Conservation (phyloP, 2,888 invertebrate species). For the Hydrotaea cyrtoneurina region DNA sequence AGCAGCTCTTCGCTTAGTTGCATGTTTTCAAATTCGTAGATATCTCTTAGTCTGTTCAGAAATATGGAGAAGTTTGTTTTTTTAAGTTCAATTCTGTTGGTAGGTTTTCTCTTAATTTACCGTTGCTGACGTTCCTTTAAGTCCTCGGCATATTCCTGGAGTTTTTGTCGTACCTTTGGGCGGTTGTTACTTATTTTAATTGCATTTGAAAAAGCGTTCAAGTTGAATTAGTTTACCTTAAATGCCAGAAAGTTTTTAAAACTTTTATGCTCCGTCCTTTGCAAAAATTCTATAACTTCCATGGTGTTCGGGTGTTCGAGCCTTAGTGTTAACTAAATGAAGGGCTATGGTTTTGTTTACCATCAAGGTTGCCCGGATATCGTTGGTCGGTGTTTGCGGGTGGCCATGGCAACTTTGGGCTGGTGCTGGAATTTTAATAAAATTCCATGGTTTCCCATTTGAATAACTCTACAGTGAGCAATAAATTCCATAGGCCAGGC, state of each 20-base stretch:
- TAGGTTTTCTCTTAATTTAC: slow-evolving; percentile 32
- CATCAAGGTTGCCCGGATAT: slow-evolving; percentile 20
- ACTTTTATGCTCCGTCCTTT: slow-evolving; percentile 64
- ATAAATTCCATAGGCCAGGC: not conserved
- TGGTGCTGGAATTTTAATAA: not conserved
- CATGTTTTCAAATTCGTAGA: slow-evolving; percentile 63
- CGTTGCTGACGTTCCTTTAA: slow-evolving; percentile 51
- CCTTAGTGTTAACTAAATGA: not conserved
- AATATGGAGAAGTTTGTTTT: not conserved
- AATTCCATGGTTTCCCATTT: not conserved
- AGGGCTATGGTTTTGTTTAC: not conserved
- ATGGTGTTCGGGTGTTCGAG: slow-evolving; percentile 45
- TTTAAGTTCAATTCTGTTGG: no score
- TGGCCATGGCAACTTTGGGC: slow-evolving; percentile 39
- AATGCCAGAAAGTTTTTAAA: slow-evolving; percentile 64
- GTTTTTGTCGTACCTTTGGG: slow-evolving; percentile 63
- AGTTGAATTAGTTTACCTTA: slow-evolving; percentile 52
- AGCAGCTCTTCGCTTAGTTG: slow-evolving; percentile 66
- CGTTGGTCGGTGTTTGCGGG: not conserved
- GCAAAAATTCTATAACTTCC: slow-evolving; percentile 68
- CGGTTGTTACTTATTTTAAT: not conserved
- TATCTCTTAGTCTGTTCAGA: slow-evolving; percentile 58
- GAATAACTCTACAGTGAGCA: slow-evolving; percentile 6
- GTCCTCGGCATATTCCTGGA: slow-evolving; percentile 46
- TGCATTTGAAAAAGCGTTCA: not conserved